phyloP scores from a whole-genome alignment of 2,888 invertebrate genomes.

The Endotricha flammealis region DNA sequence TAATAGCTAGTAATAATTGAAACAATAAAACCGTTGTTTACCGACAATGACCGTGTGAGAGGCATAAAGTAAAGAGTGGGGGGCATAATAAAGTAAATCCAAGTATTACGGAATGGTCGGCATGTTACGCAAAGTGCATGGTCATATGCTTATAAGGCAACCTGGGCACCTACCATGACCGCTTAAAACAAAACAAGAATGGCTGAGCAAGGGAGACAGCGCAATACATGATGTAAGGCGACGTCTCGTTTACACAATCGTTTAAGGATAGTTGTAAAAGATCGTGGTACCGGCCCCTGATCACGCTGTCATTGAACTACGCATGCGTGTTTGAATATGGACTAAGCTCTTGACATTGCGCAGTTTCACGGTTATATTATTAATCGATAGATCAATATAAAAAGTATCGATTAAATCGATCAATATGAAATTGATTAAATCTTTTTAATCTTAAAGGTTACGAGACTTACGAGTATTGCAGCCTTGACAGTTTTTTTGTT shows the following conservation, averaged over 20 bases:
- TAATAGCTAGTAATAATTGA: constrained; percentile 6
- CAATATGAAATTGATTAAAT: constrained; percentile 38
- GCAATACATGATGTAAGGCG: too few species aligned
- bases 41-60: constrained; percentile 17
- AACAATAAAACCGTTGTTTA: constrained; percentile 8
- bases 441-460: constrained; percentile 37
- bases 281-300: too few species aligned
- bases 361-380: constrained; percentile 43
- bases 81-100: constrained; percentile 17
- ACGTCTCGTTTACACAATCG: too few species aligned
- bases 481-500: constrained; percentile 26
- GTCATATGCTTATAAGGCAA: constrained; percentile 63
- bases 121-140: constrained; percentile 63
- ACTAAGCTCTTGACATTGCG: constrained; percentile 66
- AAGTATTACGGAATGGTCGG: constrained; percentile 38
- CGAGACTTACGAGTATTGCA: constrained; percentile 22
- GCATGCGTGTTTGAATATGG: constrained; percentile 61
- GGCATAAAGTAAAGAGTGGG: too few species aligned
- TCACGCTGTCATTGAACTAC: constrained; percentile 66
- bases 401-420: constrained; percentile 25
- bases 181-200: too few species aligned
- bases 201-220: too few species aligned
- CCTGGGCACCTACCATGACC: too few species aligned
- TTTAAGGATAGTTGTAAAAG: too few species aligned
- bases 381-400: constrained; percentile 37